phyloP scores from a whole-genome alignment of 1,140 invertebrate genomes.

The Dermatophagoides farinae region DNA sequence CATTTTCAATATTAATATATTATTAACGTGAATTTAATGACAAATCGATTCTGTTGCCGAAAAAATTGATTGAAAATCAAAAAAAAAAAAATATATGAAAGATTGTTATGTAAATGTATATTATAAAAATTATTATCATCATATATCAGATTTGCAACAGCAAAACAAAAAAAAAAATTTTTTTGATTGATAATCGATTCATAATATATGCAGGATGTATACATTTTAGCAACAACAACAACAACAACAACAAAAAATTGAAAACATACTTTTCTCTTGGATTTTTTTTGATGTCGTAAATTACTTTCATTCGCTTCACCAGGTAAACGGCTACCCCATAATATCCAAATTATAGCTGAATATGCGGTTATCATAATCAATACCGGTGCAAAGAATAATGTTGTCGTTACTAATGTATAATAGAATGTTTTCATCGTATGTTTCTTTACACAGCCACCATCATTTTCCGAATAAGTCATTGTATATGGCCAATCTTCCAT shows the following conservation, averaged over 20 bases:
- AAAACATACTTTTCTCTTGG: conserved; percentile 21
- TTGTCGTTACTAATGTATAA: conserved; percentile 28
- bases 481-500: conserved; percentile 20
- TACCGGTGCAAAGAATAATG: conserved; percentile 32
- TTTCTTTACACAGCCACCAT: conserved; percentile 15
- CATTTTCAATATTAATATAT: too few relatives aligned
- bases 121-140: too few relatives aligned
- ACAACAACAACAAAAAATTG: neutral
- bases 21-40: too few relatives aligned
- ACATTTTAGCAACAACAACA: too few relatives aligned
- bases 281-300: conserved; percentile 17
- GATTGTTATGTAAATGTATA: too few relatives aligned
- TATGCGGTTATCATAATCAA: conserved; percentile 30
- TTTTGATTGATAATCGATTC: too few relatives aligned
- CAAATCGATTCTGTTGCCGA: too few relatives aligned
- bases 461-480: conserved; percentile 14
- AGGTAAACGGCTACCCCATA: conserved; percentile 22
- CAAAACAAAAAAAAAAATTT: too few relatives aligned
- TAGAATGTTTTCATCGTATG: conserved; percentile 23
- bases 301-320: conserved; percentile 21
- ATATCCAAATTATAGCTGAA: conserved; percentile 27
- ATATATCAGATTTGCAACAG: too few relatives aligned
- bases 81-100: too few relatives aligned
- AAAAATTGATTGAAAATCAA: too few relatives aligned
- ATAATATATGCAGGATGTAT: too few relatives aligned